These are phyloP conservation scores for Labia minor DNA, from an alignment of 2,888 invertebrate genomes.

Conservation along the genomic window DNA sequence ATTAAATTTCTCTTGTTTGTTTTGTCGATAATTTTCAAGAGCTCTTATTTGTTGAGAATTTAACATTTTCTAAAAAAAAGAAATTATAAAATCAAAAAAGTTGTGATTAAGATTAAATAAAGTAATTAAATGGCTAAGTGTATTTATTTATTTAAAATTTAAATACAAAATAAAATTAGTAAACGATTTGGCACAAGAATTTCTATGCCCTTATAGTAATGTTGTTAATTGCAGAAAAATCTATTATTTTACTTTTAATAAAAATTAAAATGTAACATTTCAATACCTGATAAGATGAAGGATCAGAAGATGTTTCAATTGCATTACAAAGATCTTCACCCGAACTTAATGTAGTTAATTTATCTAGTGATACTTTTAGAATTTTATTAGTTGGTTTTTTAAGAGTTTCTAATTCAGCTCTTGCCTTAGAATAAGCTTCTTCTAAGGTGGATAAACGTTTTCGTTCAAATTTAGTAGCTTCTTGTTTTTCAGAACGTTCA, in stretches of 20 bases:
- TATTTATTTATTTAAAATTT: too few relatives aligned
- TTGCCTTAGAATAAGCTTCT: slow-evolving; percentile 42
- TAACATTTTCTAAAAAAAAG: slow-evolving; percentile 24
- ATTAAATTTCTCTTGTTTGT: slow-evolving; percentile 29
- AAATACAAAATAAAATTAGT: too few relatives aligned
- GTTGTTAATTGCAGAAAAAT: too few relatives aligned
- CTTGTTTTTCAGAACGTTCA: slow-evolving; percentile 35
- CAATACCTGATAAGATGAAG: slow-evolving; percentile 25
- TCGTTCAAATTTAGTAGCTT: slow-evolving; percentile 38
- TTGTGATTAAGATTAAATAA: neutral
- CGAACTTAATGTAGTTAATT: slow-evolving; percentile 21
- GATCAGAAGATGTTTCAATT: slow-evolving; percentile 25
- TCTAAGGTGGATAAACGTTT: slow-evolving; percentile 40
- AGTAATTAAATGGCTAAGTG: too few relatives aligned
- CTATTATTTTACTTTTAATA: too few relatives aligned
- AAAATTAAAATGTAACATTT: too few relatives aligned
- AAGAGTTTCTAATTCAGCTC: slow-evolving; percentile 35
- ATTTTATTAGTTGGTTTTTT: neutral
- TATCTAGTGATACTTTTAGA: neutral
- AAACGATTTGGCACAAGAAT: too few relatives aligned
- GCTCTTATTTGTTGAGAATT: slow-evolving; percentile 25
- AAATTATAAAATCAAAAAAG: neutral
- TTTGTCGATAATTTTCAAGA: slow-evolving; percentile 24
- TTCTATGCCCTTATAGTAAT: too few relatives aligned
- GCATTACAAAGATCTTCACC: slow-evolving; percentile 26